A percentile compares a stretch with the other conserved stretches of the same genome.
These are phyloP conservation scores for Dynastes tityus DNA, from an alignment of 2,888 invertebrate species.

Conservation along the genomic window DNA sequence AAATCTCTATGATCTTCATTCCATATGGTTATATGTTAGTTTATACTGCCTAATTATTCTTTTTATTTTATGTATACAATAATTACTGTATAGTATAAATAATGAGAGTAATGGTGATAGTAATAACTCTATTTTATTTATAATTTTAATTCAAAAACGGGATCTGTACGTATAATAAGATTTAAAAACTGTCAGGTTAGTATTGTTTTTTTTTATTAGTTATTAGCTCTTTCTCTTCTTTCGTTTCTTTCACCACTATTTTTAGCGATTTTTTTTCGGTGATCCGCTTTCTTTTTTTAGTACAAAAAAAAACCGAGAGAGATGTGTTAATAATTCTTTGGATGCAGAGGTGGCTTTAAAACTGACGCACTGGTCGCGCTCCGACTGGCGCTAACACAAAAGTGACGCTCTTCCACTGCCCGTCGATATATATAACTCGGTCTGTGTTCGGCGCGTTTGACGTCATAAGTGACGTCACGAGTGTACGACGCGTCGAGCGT, in stretches of 20 bases:
- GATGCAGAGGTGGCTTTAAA: too few relatives aligned
- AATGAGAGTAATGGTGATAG: not conserved
- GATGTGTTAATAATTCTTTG: not conserved
- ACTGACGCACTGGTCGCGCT: slow-evolving; percentile 56
- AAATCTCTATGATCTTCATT: too few relatives aligned
- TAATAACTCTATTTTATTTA: too few relatives aligned
- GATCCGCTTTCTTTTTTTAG: not conserved
- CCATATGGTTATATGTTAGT: too few relatives aligned
- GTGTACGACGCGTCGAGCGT: slow-evolving; percentile 2
- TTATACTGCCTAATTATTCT: not conserved
- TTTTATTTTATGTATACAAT: not conserved
- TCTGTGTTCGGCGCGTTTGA: slow-evolving; percentile 66
- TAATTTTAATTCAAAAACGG: too few relatives aligned
- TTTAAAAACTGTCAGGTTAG: not conserved
- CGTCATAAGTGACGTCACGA: slow-evolving; percentile 64
- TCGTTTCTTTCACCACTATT: slow-evolving; percentile 5
- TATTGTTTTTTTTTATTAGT: not conserved
- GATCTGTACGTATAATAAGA: not conserved
- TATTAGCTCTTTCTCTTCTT: not conserved
- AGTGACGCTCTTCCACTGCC: slow-evolving; percentile 64
- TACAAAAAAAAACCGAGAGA: too few relatives aligned
- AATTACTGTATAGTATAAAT: not conserved
- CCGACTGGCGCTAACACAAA: slow-evolving; percentile 66
- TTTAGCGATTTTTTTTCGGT: too few relatives aligned
- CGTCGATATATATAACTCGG: slow-evolving; percentile 68